These are phyloP conservation scores for Solea solea DNA, from an alignment of 2,113 vertebrate species.

Conservation along the genomic window DNA sequence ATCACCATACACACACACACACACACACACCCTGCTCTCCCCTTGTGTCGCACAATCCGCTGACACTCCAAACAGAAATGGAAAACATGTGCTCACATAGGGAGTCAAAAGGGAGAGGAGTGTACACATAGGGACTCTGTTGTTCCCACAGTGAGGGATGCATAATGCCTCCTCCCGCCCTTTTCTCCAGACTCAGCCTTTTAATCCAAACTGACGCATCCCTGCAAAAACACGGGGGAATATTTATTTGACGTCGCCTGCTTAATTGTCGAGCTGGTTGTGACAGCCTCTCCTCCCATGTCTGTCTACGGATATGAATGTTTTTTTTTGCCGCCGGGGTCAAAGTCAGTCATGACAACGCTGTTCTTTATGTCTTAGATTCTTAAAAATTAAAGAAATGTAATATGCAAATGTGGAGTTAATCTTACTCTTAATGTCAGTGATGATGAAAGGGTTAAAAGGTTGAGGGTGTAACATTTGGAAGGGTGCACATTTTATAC, in stretches of 20 bases:
- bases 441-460: not conserved
- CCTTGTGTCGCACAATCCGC: slow-evolving; percentile 50
- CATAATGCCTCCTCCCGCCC: slow-evolving; percentile 6
- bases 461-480: too few species aligned
- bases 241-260: slow-evolving; percentile 29
- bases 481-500: too few species aligned
- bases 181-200: slow-evolving; percentile 26
- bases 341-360: not conserved
- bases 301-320: not conserved
- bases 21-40: slow-evolving; percentile 19
- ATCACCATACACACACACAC: slow-evolving; percentile 9
- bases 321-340: slow-evolving; percentile 1
- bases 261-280: slow-evolving; percentile 15
- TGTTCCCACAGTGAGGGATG: slow-evolving; percentile 33
- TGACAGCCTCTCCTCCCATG: slow-evolving; percentile 2
- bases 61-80: slow-evolving; percentile 49
- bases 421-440: not conserved
- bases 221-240: slow-evolving; percentile 30
- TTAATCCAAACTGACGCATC: slow-evolving; percentile 41
- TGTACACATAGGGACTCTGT: slow-evolving; percentile 24
- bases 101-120: slow-evolving; percentile 40
- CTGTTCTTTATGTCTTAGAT: not conserved
- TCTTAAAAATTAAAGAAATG: not conserved
- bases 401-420: not conserved
- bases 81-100: slow-evolving; percentile 52